These are phyloP conservation scores for Nylanderia fulva DNA, from an alignment of 1,140 invertebrate genomes.

Conservation along the genomic window DNA sequence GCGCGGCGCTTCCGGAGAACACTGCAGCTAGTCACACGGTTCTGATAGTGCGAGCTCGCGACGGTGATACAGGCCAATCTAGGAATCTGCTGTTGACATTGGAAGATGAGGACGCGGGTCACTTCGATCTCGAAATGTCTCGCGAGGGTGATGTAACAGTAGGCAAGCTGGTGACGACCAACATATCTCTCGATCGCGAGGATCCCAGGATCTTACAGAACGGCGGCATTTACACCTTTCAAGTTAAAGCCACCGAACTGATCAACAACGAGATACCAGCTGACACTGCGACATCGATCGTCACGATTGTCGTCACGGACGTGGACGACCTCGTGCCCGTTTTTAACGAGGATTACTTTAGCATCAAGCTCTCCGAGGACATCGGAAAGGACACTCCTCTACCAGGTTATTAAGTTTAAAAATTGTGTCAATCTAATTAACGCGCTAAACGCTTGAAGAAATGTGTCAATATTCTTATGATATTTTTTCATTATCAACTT, in stretches of 20 bases:
- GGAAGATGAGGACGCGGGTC: slow-evolving; percentile 89
- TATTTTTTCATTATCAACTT: neutral
- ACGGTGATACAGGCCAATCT: slow-evolving; percentile 92
- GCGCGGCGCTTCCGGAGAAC: slow-evolving; percentile 91
- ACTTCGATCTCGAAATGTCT: slow-evolving; percentile 88
- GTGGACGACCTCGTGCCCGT: slow-evolving; percentile 93
- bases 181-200: slow-evolving; percentile 90
- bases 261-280: slow-evolving; percentile 90
- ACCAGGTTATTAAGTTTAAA: slow-evolving; percentile 80
- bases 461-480: neutral
- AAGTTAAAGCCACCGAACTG: slow-evolving; percentile 90
- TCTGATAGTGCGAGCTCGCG: slow-evolving; percentile 90
- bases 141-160: slow-evolving; percentile 86
- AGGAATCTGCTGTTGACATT: slow-evolving; percentile 89
- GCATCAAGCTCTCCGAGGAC: slow-evolving; percentile 92
- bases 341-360: slow-evolving; percentile 90
- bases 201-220: slow-evolving; percentile 90
- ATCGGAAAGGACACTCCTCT: slow-evolving; percentile 90
- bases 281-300: slow-evolving; percentile 88
- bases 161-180: slow-evolving; percentile 87
- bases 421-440: neutral
- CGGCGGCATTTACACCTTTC: slow-evolving; percentile 92
- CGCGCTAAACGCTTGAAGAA: neutral
- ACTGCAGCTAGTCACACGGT: slow-evolving; percentile 88
- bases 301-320: slow-evolving; percentile 94